Base-by-base conservation (phyloP, 2,113 vertebrate genomes). In the Paradoxurus hermaphroditus region DNA sequence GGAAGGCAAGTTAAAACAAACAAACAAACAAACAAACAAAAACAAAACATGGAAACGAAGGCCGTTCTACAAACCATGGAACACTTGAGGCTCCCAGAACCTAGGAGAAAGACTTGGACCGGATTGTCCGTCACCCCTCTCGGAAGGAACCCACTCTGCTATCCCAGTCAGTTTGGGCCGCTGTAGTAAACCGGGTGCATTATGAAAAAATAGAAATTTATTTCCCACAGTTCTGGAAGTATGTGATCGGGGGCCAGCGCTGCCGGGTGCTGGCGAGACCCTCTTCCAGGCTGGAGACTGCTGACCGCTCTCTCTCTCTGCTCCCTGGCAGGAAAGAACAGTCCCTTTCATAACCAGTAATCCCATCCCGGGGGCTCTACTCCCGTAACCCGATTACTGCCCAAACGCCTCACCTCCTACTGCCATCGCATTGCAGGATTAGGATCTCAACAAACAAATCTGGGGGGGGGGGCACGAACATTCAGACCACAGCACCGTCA, bases 61-160 rank as follows among this genome's bases (percentile, higher is more conserved):
- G 15, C 4, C 5, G 5, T 27, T 27, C 62, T 23, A 4, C 3
- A 56, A 36, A 21, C 7, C 59, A n/a, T 31, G 25, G n/a, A 15
- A 13, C 19, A 4, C 25, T 19, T 34, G 56, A 51, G 16, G 13
- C 14, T 65, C 18, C 39, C 3, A 18, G 86, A 46, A n/a, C 18
- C 19, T 7, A 31, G 4, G 39, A 81, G 51, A 56, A 7, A 41
- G 5, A 41, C 5, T 1, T 23, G 39, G 8, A 7, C 0, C 11
- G 63, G 27, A 34, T 29, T 44, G 15, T 27, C 23, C 5, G 1
- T 21, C 18, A 13, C 49, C 18, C 5, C 21, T 78, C 59, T 7
- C 31, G 3, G 46, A 29, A 44, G 36, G 2, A 29, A 34, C 10
- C 31, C 29, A 49, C 5, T 21, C 44, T 39, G 7, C 9, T 1